Evolutionary conservation across 1,140 invertebrate species (phyloP).

Genomic region (Campoletis sonorensis): DNA sequence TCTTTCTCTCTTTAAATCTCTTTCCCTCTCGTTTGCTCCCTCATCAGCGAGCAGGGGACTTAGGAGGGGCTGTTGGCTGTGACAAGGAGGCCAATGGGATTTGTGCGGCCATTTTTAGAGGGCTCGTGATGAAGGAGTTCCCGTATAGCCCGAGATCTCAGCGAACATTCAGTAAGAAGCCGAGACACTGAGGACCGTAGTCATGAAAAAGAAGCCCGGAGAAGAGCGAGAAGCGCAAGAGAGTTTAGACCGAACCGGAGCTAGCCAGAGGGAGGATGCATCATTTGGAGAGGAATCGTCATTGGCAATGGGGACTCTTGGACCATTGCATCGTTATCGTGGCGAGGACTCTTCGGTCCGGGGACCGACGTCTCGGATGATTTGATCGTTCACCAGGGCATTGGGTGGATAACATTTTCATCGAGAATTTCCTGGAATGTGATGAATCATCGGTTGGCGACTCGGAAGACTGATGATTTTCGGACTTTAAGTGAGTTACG

Average conservation of each 20-base stretch:
- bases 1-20: background rate
- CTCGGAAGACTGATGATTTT: constrained; percentile 1
- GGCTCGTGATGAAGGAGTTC: constrained; percentile 68
- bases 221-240: background rate
- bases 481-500: constrained; percentile 25
- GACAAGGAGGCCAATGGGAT: constrained; percentile 74
- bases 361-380: background rate
- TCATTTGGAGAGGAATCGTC: constrained; percentile 38
- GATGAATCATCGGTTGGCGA: background rate
- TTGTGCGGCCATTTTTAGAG: constrained; percentile 76
- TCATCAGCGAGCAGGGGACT: background rate
- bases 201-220: constrained; percentile 7
- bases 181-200: constrained; percentile 52
- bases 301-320: constrained; percentile 26
- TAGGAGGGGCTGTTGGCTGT: constrained; percentile 63
- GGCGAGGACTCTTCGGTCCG: too few species aligned
- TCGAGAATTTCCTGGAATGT: background rate
- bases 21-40: background rate
- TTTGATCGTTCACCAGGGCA: background rate
- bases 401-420: background rate
- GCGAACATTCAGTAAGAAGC: constrained; percentile 76
- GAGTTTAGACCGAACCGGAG: constrained; percentile 17
- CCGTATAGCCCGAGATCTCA: constrained; percentile 63
- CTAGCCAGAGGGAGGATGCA: constrained; percentile 2
- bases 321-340: background rate